phyloP scores from a whole-genome alignment of 1,140 invertebrate genomes.

The Leptinotarsa texana region DNA sequence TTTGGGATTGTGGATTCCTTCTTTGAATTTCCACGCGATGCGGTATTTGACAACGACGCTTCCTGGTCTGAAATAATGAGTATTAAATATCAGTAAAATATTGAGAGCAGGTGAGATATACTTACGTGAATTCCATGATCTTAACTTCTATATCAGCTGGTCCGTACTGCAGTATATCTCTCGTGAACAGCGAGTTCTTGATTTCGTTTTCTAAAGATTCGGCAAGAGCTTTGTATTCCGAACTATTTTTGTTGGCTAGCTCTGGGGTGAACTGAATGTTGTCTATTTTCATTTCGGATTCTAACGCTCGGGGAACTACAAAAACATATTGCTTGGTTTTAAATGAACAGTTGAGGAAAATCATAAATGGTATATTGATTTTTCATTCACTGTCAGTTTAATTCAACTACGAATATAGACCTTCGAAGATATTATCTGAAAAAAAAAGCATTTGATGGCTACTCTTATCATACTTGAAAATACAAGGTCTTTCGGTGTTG shows the following conservation, averaged over 20 bases:
- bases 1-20: constrained; percentile 56
- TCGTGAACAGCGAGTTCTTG: constrained; percentile 60
- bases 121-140: constrained; percentile 66
- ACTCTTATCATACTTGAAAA: no score
- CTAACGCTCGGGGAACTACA: constrained; percentile 68
- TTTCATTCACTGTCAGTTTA: no score
- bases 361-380: no score
- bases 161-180: constrained; percentile 58
- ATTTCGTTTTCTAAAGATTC: constrained; percentile 63
- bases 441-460: no score
- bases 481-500: no score
- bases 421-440: no score
- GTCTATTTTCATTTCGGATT: constrained; percentile 69
- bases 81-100: neutral
- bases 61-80: constrained; percentile 60
- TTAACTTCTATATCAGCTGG: constrained; percentile 63
- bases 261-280: constrained; percentile 66
- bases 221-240: constrained; percentile 65
- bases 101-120: constrained; percentile 21
- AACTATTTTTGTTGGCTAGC: constrained; percentile 63
- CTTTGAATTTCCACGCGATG: constrained; percentile 65
- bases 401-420: no score
- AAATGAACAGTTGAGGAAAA: no score
- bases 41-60: constrained; percentile 67
- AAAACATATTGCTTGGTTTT: constrained; percentile 39